Evolutionary conservation across 2,888 invertebrate genomes (phyloP).

Genomic region (Monochamus alternatus): DNA sequence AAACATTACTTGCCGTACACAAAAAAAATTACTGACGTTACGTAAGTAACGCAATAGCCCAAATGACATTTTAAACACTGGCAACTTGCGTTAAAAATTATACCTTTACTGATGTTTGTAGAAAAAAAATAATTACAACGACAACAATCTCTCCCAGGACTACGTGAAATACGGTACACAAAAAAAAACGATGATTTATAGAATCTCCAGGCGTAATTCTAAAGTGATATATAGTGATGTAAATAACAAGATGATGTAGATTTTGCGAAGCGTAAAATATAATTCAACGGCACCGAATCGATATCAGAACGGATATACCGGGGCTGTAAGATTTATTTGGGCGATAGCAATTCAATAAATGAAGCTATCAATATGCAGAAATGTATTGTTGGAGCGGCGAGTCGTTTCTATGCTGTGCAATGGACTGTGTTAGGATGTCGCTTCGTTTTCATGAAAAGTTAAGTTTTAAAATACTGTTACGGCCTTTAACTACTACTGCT

Average conservation of each 20-base stretch:
- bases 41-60: too few relatives aligned
- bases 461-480: neutral
- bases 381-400: neutral
- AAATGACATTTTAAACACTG: too few relatives aligned
- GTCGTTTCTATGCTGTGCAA: neutral
- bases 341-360: neutral
- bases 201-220: slow-evolving; percentile 29
- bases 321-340: neutral
- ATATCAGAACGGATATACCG: slow-evolving; percentile 25
- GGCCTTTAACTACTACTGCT: too few relatives aligned
- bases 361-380: slow-evolving; percentile 3
- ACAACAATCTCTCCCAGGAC: too few relatives aligned
- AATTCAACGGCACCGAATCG: slow-evolving; percentile 23
- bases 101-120: too few relatives aligned
- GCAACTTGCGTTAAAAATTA: too few relatives aligned
- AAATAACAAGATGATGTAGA: slow-evolving; percentile 39
- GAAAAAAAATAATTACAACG: too few relatives aligned
- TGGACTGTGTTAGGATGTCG: neutral
- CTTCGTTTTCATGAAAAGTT: neutral
- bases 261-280: slow-evolving; percentile 38
- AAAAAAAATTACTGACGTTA: too few relatives aligned
- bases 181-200: slow-evolving; percentile 33
- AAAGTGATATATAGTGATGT: slow-evolving; percentile 42
- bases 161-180: too few relatives aligned
- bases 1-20: too few relatives aligned